Evolutionary conservation across 2,888 invertebrate species (phyloP).

Genomic region (Malthinus seriepunctatus): DNA sequence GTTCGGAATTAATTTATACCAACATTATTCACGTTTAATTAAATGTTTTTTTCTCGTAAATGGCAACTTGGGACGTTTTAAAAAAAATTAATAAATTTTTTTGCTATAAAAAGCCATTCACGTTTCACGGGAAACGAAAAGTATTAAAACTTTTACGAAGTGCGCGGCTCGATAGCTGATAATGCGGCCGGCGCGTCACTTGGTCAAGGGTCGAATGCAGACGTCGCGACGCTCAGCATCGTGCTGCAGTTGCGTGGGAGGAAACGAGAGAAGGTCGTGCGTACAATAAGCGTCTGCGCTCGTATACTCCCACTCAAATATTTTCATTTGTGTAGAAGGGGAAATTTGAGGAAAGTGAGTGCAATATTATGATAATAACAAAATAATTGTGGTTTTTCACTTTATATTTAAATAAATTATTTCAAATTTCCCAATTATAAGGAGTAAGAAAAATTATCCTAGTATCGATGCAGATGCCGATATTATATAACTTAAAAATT

Average conservation of each 20-base stretch:
- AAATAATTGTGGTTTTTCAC: background rate
- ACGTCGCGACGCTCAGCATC: conserved; percentile 41
- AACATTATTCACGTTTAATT: no score
- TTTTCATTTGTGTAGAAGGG: conserved; percentile 14
- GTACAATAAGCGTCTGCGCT: conserved; percentile 39
- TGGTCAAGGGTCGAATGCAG: conserved; percentile 36
- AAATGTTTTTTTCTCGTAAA: no score
- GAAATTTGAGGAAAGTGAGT: conserved; percentile 24
- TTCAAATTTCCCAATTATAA: background rate
- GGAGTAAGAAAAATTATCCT: no score
- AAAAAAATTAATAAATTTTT: no score
- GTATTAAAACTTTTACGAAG: conserved; percentile 15
- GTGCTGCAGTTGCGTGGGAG: conserved; percentile 41
- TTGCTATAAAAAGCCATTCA: no score
- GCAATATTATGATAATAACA: conserved; percentile 19
- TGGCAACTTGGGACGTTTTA: no score
- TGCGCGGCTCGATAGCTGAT: conserved; percentile 14
- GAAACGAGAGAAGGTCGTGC: conserved; percentile 33
- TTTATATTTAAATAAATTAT: background rate
- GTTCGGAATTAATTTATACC: background rate
- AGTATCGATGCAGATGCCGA: no score
- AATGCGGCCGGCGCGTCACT: conserved; percentile 30
- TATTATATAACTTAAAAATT: no score
- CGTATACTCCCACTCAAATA: conserved; percentile 21
- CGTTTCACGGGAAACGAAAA: conserved; percentile 6